These are phyloP conservation scores for Solen grandis DNA, from an alignment of 1,140 invertebrate species.

Conservation along the genomic window DNA sequence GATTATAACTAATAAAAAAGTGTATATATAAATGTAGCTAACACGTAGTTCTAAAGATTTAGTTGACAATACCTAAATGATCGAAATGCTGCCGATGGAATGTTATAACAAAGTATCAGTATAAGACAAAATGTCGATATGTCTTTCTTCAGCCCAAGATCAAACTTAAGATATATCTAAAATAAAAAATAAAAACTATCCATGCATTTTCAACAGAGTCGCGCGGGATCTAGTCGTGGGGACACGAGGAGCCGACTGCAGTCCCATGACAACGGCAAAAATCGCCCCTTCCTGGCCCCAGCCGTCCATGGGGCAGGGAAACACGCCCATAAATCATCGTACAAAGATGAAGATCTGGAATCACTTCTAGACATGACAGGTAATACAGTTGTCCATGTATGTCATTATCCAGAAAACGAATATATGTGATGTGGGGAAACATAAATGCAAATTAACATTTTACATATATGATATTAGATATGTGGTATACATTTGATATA, in stretches of 20 bases:
- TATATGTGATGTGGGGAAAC: neutral
- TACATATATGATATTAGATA: neutral
- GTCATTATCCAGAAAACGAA: neutral
- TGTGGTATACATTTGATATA: neutral
- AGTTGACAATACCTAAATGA: too few species aligned
- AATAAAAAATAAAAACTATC: too few species aligned
- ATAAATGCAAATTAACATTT: neutral
- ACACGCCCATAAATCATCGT: neutral
- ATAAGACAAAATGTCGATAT: too few species aligned
- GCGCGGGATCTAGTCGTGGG: neutral
- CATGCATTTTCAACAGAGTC: too few species aligned
- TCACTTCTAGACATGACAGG: slow-evolving; percentile 65
- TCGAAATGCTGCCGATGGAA: too few species aligned
- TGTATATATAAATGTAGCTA: too few species aligned
- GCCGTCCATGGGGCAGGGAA: neutral
- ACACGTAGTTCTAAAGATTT: too few species aligned
- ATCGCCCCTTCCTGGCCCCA: neutral
- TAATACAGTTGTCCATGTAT: slow-evolving; percentile 17
- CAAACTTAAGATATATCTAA: too few species aligned
- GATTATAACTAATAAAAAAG: too few species aligned
- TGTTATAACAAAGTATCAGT: too few species aligned
- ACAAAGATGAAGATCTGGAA: slow-evolving; percentile 67
- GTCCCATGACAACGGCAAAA: too few species aligned
- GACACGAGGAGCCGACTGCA: neutral
- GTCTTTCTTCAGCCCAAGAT: too few species aligned